Evolutionary conservation across 2,888 invertebrate species (phyloP).

Genomic region (Cordilura impudica): DNA sequence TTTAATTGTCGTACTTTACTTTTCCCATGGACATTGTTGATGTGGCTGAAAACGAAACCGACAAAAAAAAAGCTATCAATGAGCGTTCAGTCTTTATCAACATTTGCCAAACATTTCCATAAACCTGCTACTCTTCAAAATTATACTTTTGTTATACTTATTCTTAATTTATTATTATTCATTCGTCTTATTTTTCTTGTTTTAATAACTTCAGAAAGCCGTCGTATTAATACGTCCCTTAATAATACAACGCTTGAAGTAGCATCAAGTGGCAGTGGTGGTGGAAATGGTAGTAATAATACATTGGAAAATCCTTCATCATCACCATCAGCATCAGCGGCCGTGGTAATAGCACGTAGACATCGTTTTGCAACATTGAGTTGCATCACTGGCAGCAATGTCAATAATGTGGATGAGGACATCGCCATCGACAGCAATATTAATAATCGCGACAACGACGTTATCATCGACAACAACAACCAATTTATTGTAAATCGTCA

Average conservation of each 20-base stretch:
- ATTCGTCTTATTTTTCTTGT: constrained; percentile 25
- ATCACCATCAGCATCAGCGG: constrained; percentile 49
- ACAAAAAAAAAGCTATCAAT: neutral
- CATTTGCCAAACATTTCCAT: constrained; percentile 12
- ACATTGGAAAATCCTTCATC: constrained; percentile 39
- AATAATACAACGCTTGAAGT: constrained; percentile 53
- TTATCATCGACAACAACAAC: constrained; percentile 40
- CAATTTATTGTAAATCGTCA: constrained; percentile 62
- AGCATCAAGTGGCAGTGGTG: constrained; percentile 38
- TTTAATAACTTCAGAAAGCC: constrained; percentile 56
- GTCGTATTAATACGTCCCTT: constrained; percentile 48
- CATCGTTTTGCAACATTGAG: constrained; percentile 59
- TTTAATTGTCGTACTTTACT: constrained; percentile 55
- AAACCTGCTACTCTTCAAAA: constrained; percentile 14
- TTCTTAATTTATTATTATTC: constrained; percentile 37
- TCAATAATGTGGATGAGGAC: constrained; percentile 42
- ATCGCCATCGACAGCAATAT: too few relatives aligned
- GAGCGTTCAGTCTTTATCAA: constrained; percentile 1
- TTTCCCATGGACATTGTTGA: neutral
- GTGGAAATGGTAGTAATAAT: constrained; percentile 21
- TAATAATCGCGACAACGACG: neutral
- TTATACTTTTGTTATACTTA: neutral
- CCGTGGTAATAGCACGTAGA: constrained; percentile 33
- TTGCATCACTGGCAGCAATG: constrained; percentile 55
- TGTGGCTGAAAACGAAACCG: neutral